Base-by-base conservation (phyloP, 2,113 vertebrate genomes). In the Chaenogobius annularis region DNA sequence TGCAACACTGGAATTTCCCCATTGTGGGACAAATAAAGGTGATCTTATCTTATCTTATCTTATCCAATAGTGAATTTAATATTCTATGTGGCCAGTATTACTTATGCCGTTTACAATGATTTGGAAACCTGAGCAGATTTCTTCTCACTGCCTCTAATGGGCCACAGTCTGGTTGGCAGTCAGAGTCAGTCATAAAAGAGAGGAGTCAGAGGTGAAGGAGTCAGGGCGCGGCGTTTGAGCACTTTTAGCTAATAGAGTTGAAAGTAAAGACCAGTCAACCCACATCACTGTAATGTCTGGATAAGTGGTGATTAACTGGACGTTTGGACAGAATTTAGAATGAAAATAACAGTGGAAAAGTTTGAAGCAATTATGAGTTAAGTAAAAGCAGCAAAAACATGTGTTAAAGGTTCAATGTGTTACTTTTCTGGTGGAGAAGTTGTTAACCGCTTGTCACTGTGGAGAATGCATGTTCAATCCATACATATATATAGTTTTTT, bases 181-280 rank as follows among this genome's bases (percentile, higher is more conserved):
- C 61, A n/a, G 26, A 61, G 31, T 10, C 10, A n/a, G 61, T 43
- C 9, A 43, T 63, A 63, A 63, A 43, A 63, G 35, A 40, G 61
- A 40, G 3, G 35, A 11, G 61, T 40, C 8, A 62, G 37, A 37
- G 61, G 61, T 63, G 9, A 11, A 11, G 10, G 61, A 31, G 61
- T 63, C 61, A 63, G 37, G 61, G 19, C 19, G 35, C 35, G 9
- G 19, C 19, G 61, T 63, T 63, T 63, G 43, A 63, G 61, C 35
- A 63, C 61, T 63, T 63, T 63, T 40, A 63, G 35, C 35, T 63
- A 63, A 63, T 63, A 63, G 61, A n/a, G 31, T 20, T 40, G 35
- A 63, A 40, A 40, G 61, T 40, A n/a, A 17, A 37, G 35, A n/a
- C 8, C 19, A 63, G 19, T 63, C 61, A 20, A n/a, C 17, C 35